phyloP scores from a whole-genome alignment of 1,140 invertebrate genomes.

The Orius insidiosus region DNA sequence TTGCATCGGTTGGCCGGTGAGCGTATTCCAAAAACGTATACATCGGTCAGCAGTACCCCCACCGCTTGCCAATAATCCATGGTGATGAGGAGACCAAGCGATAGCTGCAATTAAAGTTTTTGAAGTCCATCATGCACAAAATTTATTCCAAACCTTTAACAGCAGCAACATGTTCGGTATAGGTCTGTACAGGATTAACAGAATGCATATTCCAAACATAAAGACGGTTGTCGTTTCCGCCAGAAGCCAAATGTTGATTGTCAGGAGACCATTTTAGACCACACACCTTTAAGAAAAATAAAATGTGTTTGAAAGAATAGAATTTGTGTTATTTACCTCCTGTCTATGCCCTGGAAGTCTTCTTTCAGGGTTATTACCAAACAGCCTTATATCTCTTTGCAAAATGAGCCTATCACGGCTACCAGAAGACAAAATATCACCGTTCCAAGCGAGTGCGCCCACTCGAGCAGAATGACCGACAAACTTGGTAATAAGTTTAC shows the following conservation, averaged over 20 bases:
- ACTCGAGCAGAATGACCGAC: conserved; percentile 83
- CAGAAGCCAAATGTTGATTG: conserved; percentile 92
- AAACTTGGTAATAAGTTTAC: conserved; percentile 76
- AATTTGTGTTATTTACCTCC: conserved; percentile 50
- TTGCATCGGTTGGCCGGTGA: conserved; percentile 98
- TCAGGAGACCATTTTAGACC: conserved; percentile 99
- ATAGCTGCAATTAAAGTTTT: conserved; percentile 45
- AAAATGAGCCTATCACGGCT: conserved; percentile 87
- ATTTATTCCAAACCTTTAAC: conserved; percentile 71
- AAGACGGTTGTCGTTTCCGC: conserved; percentile 96
- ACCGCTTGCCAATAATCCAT: conserved; percentile 90
- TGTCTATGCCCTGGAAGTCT: conserved; percentile 83
- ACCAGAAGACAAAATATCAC: conserved; percentile 90
- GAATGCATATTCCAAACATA: conserved; percentile 95
- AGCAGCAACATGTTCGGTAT: conserved; percentile 93
- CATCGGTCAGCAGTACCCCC: conserved; percentile 97
- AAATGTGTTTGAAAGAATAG: not conserved
- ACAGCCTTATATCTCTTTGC: conserved; percentile 84
- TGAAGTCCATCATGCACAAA: not conserved
- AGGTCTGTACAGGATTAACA: conserved; percentile 79
- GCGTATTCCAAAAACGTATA: conserved; percentile 97
- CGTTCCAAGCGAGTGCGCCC: conserved; percentile 95
- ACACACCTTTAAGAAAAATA: conserved; percentile 40
- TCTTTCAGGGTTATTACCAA: conserved; percentile 50
- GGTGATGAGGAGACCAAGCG: conserved; percentile 98